Evolutionary conservation across 2,113 vertebrate species (phyloP).

Genomic region (Mormoops blainvillei): DNA sequence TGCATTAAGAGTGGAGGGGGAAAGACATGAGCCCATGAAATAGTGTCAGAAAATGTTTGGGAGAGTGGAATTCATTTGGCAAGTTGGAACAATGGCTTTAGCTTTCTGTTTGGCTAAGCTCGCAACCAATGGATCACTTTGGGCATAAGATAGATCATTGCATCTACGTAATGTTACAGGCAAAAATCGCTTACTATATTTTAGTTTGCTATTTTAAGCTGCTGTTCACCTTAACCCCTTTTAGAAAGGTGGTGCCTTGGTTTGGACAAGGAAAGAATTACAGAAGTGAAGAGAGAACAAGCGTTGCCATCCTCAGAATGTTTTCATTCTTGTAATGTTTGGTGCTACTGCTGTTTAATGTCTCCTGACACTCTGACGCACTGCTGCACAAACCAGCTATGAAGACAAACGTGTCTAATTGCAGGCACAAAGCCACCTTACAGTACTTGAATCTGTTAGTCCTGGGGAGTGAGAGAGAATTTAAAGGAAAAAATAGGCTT

Average conservation of each 20-base stretch:
- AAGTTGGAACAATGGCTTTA: background rate
- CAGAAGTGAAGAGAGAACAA: slow-evolving; percentile 18
- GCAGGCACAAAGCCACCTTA: background rate
- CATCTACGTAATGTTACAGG: background rate
- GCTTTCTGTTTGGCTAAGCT: background rate
- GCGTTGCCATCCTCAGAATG: background rate
- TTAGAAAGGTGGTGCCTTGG: background rate
- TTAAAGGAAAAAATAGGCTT: background rate
- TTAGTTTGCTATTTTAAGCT: background rate
- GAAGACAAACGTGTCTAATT: background rate
- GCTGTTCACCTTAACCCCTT: background rate
- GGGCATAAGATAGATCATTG: background rate
- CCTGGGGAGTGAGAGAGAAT: background rate
- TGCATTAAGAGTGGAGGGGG: background rate
- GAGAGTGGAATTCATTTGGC: background rate
- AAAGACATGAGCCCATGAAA: background rate
- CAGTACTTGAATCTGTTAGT: background rate
- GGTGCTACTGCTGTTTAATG: background rate
- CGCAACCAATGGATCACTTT: background rate
- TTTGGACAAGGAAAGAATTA: background rate
- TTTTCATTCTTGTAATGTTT: background rate
- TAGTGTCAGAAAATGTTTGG: background rate
- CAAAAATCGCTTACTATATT: background rate
- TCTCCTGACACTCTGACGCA: background rate
- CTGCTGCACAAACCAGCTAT: background rate